Percentiles rank a stretch among this genome's conserved stretches.
phyloP scores from a whole-genome alignment of 1,140 invertebrate genomes.

The Plodia interpunctella region DNA sequence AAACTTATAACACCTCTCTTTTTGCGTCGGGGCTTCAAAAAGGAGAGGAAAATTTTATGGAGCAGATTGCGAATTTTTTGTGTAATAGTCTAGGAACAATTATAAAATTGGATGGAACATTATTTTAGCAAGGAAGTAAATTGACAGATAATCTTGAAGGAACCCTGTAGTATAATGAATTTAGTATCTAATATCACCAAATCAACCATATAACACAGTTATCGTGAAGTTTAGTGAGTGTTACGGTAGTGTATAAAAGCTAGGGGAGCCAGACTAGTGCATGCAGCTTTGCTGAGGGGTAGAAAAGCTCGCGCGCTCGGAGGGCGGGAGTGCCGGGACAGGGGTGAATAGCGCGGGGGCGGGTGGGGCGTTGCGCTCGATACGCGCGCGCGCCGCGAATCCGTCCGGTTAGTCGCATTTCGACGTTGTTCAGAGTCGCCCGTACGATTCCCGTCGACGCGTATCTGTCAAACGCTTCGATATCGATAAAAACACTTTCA shows the following conservation, averaged over 20 bases:
- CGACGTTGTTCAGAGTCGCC: constrained; percentile 45
- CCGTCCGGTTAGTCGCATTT: constrained; percentile 57
- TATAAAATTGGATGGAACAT: too few relatives aligned
- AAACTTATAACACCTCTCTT: too few relatives aligned
- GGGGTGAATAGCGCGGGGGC: constrained; percentile 44
- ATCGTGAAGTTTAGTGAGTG: neutral
- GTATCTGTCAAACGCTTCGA: constrained; percentile 54
- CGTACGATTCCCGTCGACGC: constrained; percentile 33
- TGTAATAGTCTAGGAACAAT: too few relatives aligned
- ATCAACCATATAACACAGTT: neutral
- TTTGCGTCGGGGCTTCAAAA: too few relatives aligned
- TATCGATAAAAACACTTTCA: constrained; percentile 39
- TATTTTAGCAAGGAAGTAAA: too few relatives aligned
- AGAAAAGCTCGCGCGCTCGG: constrained; percentile 32
- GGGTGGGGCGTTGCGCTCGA: constrained; percentile 49
- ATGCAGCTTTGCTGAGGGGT: constrained; percentile 39
- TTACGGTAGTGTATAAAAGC: constrained; percentile 24
- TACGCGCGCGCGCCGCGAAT: constrained; percentile 64
- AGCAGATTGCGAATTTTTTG: too few relatives aligned
- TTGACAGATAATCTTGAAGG: too few relatives aligned
- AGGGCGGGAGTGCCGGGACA: constrained; percentile 32
- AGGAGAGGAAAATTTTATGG: too few relatives aligned
- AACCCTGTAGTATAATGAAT: too few relatives aligned
- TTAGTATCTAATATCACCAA: too few relatives aligned
- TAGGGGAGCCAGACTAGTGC: constrained; percentile 33